A percentile compares a stretch with the other conserved stretches of the same genome.
phyloP scores from a whole-genome alignment of 1,140 invertebrate genomes.

The Archegozetes longisetosus region DNA sequence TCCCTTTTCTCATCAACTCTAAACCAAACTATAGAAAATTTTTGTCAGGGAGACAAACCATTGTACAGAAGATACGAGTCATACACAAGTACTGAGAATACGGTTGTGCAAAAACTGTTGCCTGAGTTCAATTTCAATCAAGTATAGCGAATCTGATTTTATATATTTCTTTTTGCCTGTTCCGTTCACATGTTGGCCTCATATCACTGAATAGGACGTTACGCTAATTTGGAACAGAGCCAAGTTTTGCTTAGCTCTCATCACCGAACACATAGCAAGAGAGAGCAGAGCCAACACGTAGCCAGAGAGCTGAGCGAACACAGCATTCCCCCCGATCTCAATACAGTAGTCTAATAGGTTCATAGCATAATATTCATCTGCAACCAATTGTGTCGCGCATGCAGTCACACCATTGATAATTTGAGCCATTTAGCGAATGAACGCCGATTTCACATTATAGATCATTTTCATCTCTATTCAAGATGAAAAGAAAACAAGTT shows the following conservation, averaged over 20 bases:
- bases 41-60: background rate
- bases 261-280: background rate
- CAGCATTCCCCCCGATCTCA: background rate
- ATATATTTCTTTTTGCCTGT: background rate
- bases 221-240: background rate
- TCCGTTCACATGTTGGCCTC: background rate
- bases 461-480: background rate
- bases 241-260: background rate
- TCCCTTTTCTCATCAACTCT: background rate
- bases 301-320: background rate
- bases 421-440: background rate
- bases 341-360: background rate
- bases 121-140: background rate
- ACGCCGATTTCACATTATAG: background rate
- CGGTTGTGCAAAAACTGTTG: no score
- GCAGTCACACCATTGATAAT: background rate
- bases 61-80: no score
- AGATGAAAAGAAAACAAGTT: background rate
- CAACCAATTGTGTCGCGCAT: background rate
- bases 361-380: background rate
- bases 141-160: background rate
- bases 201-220: background rate
- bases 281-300: background rate
- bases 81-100: no score
- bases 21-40: background rate